A percentile compares a stretch with the other conserved stretches of the same genome.
These are phyloP conservation scores for Poicephalus meyeri DNA, from an alignment of 2,113 vertebrate genomes.

Conservation along the genomic window DNA sequence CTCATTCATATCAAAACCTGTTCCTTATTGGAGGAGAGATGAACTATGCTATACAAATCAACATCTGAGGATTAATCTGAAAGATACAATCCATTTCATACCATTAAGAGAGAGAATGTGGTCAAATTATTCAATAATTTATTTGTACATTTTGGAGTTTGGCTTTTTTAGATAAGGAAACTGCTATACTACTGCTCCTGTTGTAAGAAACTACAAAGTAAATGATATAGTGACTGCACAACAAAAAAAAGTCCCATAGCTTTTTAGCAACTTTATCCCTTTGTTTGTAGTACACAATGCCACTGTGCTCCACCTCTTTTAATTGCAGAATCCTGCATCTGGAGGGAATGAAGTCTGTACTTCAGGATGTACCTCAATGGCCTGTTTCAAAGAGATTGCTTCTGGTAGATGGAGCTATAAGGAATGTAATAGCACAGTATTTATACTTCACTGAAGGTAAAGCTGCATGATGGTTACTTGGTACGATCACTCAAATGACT, in stretches of 20 bases:
- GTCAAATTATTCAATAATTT: not conserved
- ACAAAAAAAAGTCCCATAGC: too few relatives aligned
- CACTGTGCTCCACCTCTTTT: not conserved
- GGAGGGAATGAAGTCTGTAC: not conserved
- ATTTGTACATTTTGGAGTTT: not conserved
- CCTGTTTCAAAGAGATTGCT: not conserved
- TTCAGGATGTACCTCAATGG: not conserved
- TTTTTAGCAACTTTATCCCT: not conserved
- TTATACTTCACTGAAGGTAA: slow-evolving; percentile 58
- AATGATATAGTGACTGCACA: not conserved
- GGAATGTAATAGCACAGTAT: not conserved
- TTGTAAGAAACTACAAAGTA: not conserved
- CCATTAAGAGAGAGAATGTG: not conserved
- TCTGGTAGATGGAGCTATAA: slow-evolving; percentile 2
- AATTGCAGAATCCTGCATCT: slow-evolving; percentile 4
- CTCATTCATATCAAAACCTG: not conserved
- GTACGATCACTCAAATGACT: not conserved
- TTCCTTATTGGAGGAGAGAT: not conserved
- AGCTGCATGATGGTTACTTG: not conserved
- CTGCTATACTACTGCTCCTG: not conserved
- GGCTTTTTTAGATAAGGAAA: not conserved
- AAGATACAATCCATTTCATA: not conserved
- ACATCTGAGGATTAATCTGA: not conserved
- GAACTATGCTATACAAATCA: not conserved
- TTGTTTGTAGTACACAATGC: not conserved